Percentiles rank a stretch among this genome's conserved stretches.
Evolutionary conservation across 2,888 invertebrate genomes (phyloP).

Genomic region (Drosophila setosimentum): DNA sequence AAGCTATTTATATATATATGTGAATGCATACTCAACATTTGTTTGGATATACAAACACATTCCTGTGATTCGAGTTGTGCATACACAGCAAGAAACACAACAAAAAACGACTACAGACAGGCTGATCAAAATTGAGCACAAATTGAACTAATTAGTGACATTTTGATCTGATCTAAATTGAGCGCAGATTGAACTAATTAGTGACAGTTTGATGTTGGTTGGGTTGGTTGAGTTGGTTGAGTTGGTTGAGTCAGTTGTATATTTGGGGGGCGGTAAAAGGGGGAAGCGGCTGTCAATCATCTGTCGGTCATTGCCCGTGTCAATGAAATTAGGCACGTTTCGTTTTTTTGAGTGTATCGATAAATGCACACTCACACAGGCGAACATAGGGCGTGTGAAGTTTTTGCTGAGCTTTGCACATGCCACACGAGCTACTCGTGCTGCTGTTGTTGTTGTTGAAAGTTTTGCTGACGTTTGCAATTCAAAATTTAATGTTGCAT

Average conservation of each 20-base stretch:
- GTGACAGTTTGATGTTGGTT: not conserved
- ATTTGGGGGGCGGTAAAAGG: not conserved
- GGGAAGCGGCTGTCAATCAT: conserved; percentile 26
- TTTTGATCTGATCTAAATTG: conserved; percentile 2
- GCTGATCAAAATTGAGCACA: not conserved
- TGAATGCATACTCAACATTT: not conserved
- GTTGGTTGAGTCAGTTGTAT: not conserved
- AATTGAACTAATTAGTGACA: conserved; percentile 21
- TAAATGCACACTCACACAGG: conserved; percentile 2
- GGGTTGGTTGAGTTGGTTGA: not conserved
- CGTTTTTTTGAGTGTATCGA: conserved; percentile 23
- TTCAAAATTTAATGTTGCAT: conserved; percentile 30
- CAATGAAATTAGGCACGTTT: conserved; percentile 29
- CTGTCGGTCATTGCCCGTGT: conserved; percentile 29
- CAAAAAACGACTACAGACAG: not conserved
- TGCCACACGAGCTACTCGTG: conserved; percentile 34
- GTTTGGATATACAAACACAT: no score
- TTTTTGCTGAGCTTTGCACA: conserved; percentile 68
- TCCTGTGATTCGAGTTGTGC: not conserved
- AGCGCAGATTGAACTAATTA: conserved; percentile 8
- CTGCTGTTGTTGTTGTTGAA: conserved; percentile 21
- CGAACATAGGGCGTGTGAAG: conserved; percentile 12
- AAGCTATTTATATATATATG: not conserved
- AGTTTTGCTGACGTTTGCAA: conserved; percentile 67
- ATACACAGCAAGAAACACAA: conserved; percentile 18